These are phyloP conservation scores for Lethocerus indicus DNA, from an alignment of 1,140 invertebrate species.

Conservation along the genomic window DNA sequence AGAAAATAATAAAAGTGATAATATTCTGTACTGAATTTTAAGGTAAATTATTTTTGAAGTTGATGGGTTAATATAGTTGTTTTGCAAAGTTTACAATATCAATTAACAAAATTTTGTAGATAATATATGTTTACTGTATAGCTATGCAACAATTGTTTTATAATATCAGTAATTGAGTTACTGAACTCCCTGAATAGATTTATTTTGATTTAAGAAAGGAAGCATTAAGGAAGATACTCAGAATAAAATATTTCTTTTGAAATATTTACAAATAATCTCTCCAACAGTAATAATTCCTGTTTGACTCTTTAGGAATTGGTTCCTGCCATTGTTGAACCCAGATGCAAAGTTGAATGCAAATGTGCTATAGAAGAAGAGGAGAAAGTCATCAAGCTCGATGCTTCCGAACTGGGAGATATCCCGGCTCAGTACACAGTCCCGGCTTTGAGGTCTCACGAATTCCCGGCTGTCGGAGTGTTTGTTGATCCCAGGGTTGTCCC, in stretches of 20 bases:
- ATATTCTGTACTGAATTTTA: no score
- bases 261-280: background rate
- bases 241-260: background rate
- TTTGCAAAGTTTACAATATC: no score
- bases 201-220: no score
- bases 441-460: slow-evolving; percentile 38
- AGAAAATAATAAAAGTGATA: no score
- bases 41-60: no score
- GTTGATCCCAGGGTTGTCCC: slow-evolving; percentile 49
- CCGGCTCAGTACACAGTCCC: slow-evolving; percentile 42
- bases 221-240: no score
- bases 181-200: no score
- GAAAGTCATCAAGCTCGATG: slow-evolving; percentile 26
- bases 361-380: background rate
- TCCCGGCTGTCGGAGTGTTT: slow-evolving; percentile 54
- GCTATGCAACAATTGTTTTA: no score
- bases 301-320: background rate
- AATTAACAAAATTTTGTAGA: no score
- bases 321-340: background rate
- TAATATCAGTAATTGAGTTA: no score
- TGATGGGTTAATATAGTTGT: no score
- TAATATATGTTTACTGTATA: no score
- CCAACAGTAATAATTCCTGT: background rate
- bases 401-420: slow-evolving; percentile 36
- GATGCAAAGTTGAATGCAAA: background rate